These are phyloP conservation scores for Sander lucioperca DNA, from an alignment of 2,113 vertebrate species.

Conservation along the genomic window DNA sequence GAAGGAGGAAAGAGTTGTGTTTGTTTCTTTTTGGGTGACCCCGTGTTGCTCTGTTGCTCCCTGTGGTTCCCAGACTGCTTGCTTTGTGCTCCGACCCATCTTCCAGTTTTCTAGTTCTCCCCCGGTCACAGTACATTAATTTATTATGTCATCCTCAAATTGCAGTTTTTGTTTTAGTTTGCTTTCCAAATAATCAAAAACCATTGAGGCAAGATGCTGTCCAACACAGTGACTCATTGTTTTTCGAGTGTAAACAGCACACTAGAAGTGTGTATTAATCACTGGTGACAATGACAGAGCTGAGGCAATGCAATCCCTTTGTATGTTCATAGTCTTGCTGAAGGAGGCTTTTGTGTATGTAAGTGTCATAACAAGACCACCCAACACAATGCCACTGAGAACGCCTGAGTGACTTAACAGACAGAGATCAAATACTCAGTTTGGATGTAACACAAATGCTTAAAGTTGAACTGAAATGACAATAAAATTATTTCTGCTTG, in stretches of 20 bases:
- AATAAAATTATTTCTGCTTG: not conserved
- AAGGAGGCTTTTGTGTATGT: constrained; percentile 38
- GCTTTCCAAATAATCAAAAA: constrained; percentile 60
- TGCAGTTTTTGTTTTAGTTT: constrained; percentile 26
- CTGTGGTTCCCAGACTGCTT: constrained; percentile 19
- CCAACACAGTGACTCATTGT: constrained; percentile 58
- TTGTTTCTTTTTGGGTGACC: constrained; percentile 44
- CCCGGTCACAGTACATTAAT: constrained; percentile 42
- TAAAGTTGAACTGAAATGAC: not conserved
- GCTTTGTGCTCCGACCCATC: constrained; percentile 25
- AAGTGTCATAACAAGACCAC: constrained; percentile 59
- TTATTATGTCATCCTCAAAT: constrained; percentile 48
- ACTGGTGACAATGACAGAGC: constrained; percentile 48
- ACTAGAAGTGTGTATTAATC: constrained; percentile 43
- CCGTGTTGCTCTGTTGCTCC: constrained; percentile 4
- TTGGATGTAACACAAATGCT: not conserved
- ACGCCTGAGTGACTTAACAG: constrained; percentile 13
- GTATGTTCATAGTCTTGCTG: constrained; percentile 42
- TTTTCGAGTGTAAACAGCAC: constrained; percentile 40
- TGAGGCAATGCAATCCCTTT: constrained; percentile 37
- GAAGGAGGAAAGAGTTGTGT: constrained; percentile 27
- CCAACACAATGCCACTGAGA: constrained; percentile 46
- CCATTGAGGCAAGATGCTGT: constrained; percentile 31
- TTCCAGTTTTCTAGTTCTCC: constrained; percentile 21
- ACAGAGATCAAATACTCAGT: constrained; percentile 3